A percentile compares a stretch with the other conserved stretches of the same genome.
Evolutionary conservation across 2,888 invertebrate species (phyloP).

Genomic region (Pammene fasciana): DNA sequence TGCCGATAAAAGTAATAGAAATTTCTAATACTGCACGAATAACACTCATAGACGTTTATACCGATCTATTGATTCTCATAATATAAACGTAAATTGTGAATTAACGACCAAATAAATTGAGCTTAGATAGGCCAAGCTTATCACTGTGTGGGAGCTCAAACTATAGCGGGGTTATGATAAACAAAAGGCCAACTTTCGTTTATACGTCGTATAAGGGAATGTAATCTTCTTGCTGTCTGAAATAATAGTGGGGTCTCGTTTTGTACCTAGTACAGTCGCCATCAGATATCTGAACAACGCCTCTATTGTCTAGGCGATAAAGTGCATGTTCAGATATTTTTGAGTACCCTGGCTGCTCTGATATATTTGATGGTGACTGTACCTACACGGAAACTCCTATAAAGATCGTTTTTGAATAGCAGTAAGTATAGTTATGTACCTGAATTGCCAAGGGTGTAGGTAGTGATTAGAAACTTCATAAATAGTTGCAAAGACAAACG

Average conservation of each 20-base stretch:
- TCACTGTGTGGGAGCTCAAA: neutral
- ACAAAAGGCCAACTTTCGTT: constrained; percentile 19
- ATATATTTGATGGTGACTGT: no score
- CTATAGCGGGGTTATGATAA: neutral
- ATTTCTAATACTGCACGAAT: constrained; percentile 1
- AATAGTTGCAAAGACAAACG: constrained; percentile 1
- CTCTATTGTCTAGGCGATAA: no score
- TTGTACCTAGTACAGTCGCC: neutral
- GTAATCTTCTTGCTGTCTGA: constrained; percentile 27
- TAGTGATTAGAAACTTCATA: constrained; percentile 10
- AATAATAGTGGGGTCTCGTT: neutral
- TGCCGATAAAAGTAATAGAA: constrained; percentile 22
- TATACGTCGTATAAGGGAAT: constrained; percentile 11
- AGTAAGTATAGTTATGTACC: no score
- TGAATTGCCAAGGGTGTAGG: neutral
- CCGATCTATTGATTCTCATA: neutral
- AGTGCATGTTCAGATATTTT: no score
- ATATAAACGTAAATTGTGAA: constrained; percentile 1
- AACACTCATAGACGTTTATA: neutral
- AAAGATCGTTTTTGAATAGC: neutral
- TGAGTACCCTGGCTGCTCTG: no score
- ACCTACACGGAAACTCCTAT: no score
- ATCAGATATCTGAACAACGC: no score
- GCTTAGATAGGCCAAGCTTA: neutral
- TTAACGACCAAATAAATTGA: constrained; percentile 10